phyloP scores from a whole-genome alignment of 1,140 invertebrate species.

The Matsumurasca onukii region DNA sequence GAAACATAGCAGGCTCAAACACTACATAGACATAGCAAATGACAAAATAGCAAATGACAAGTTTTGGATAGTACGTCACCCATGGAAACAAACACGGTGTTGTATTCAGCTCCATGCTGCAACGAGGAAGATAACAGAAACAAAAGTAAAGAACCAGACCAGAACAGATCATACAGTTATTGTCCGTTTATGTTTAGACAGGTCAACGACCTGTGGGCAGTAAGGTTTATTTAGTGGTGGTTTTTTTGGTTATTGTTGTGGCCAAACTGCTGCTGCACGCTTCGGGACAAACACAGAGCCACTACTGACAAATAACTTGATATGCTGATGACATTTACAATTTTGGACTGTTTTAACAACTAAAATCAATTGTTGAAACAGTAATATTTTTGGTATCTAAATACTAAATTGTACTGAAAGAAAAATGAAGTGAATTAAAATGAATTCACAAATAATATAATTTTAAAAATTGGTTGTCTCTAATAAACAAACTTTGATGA shows the following conservation, averaged over 20 bases:
- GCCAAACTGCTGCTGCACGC: slow-evolving; percentile 28
- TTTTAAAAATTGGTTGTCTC: too few species aligned
- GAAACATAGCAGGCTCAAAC: slow-evolving; percentile 19
- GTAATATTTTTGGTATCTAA: too few species aligned
- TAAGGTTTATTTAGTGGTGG: background rate
- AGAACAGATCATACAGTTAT: slow-evolving; percentile 32
- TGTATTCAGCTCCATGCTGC: slow-evolving; percentile 27
- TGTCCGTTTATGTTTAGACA: background rate
- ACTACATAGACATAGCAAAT: slow-evolving; percentile 30
- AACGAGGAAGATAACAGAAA: slow-evolving; percentile 21
- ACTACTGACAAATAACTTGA: too few species aligned
- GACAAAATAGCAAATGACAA: slow-evolving; percentile 40
- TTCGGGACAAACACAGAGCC: slow-evolving; percentile 4
- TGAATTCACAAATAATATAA: too few species aligned
- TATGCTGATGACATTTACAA: slow-evolving; percentile 30
- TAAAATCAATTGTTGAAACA: too few species aligned
- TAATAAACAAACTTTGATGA: too few species aligned
- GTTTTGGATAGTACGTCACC: slow-evolving; percentile 63
- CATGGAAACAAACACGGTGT: slow-evolving; percentile 43
- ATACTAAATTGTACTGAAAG: too few species aligned
- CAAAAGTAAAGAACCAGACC: slow-evolving; percentile 38
- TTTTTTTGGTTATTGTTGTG: slow-evolving; percentile 21
- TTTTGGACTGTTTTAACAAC: too few species aligned
- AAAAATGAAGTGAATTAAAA: too few species aligned
- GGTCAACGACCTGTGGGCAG: background rate